Evolutionary conservation across 92 coral and sea anemone species (phyloP), one percentile per base, ranked within the genome.

Genomic region (Blastomussa wellsi): DNA sequence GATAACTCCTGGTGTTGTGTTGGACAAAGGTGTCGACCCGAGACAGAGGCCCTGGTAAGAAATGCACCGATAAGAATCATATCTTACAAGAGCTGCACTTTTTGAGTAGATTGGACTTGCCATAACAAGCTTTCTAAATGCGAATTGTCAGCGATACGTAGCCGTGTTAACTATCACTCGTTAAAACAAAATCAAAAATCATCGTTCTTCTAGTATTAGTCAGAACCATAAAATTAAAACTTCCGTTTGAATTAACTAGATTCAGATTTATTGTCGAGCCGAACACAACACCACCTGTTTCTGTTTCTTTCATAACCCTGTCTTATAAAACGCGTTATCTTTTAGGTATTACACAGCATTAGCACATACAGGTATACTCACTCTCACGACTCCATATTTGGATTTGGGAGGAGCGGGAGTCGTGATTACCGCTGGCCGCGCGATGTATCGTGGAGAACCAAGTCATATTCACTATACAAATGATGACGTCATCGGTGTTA

Each of bases 381-480:
- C 90, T n/a, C 74, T 91, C 2, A 84, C 92, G 37, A 84, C 92
- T 15, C 94, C 94, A 3, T 91, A 91, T 52, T 44, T 91, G 73
- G 94, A 91, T 53, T 51, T 76, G 52, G 87, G 80, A 31, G 94
- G 94, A 51, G 91, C 94, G 14, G 94, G 94, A 1, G 85, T 80
- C 5, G 91, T 91, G 0, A 84, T 91, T 7, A 84, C 91, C 72
- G 64, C 81, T 42, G 83, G 87, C 29, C 92, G 84, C 32, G 41
- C 92, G 8, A 12, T 91, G 31, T 79, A 78, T 71, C 85, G 78
- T 5, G 86, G 84, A 11, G 79, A 64, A 24, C 72, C 65, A 15
- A 71, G 41, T 49, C 74, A 81, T 24, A 53, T 74, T 0, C 60
- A 76, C 0, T 36, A 86, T 29, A 41, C 64, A 41, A 29, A 48